A percentile compares a stretch with the other conserved stretches of the same genome.
Evolutionary conservation across 2,113 vertebrate species (phyloP).

Genomic region (Phalacrocorax carbo): DNA sequence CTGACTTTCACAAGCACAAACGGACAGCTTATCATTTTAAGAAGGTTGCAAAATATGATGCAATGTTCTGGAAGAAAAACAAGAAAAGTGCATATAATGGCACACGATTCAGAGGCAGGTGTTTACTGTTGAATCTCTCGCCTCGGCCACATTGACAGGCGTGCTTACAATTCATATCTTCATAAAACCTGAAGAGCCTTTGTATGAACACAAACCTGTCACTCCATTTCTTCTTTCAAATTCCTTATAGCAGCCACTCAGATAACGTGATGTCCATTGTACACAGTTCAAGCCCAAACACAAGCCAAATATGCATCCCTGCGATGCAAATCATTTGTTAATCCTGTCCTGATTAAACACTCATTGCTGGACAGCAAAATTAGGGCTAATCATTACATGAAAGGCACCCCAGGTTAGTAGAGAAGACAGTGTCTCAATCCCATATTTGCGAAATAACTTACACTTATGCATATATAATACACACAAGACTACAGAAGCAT

Average conservation of each 20-base stretch:
- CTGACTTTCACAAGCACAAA: neutral
- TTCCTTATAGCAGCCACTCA: neutral
- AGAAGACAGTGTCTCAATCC: slow-evolving; percentile 4
- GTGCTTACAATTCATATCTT: neutral
- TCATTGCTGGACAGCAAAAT: neutral
- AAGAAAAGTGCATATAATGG: neutral
- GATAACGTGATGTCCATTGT: neutral
- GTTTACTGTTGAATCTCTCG: neutral
- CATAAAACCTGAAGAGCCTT: neutral
- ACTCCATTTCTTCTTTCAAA: neutral
- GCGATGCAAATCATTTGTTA: neutral
- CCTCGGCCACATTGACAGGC: neutral
- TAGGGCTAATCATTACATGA: neutral
- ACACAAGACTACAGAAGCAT: neutral
- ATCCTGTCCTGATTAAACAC: neutral
- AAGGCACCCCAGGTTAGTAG: neutral
- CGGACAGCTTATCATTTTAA: neutral
- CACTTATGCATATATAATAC: neutral
- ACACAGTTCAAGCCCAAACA: neutral
- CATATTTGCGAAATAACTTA: neutral
- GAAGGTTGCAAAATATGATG: neutral
- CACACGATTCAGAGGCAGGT: neutral
- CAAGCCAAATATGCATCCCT: neutral
- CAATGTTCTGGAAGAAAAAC: neutral
- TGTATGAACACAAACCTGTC: neutral